Base-by-base conservation (phyloP, 2,888 invertebrate species). In the Pseudococcus jackbeardsleyi region DNA sequence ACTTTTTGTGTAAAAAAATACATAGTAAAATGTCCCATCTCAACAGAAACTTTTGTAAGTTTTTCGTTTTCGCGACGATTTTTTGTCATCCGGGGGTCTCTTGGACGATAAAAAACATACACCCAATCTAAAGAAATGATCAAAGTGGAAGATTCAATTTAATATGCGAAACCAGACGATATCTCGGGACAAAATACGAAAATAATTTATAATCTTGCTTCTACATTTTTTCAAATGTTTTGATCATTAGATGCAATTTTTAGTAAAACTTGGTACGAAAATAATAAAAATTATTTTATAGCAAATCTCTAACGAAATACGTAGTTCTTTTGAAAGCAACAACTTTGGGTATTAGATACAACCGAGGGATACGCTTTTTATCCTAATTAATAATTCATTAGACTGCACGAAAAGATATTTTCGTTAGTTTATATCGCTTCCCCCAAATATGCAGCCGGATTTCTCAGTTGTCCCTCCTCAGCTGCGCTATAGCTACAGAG, bases 321-420 rank as follows among this genome's bases (percentile, higher is more conserved):
- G n/a, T 64, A 11, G 15, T 22, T 64, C 64, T 19, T 22, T 22
- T 64, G 19, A 64, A 22, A 64, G n/a, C 15, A 54, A 54, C 54
- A 64, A 22, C 22, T 22, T 64, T 64, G 22, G 12, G 22, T 22
- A 12, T 8, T 12, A 64, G 64, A 9, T 22, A 64, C 64, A 7
- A 64, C 64, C 8, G 64, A 64, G 22, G 22, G 12, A 22, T 64
- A 22, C 22, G 64, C 64, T 19, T 22, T 64, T 22, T 64, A 22
- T 9, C 22, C 64, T 22, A 64, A 64, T 64, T 64, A 64, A 64
- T 64, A 12, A 64, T 64, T 64, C 64, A 64, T 64, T 64, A 64
- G 64, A 64, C 12, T 64, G 19, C 3, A 19, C 22, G 64, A 64
- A 64, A 64, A 64, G 64, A 64, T 64, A 64, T 64, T 64, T 22